Evolutionary conservation across 2,797 vertebrate genomes (phyloP), one percentile per base, ranked within the genome.

Genomic region (Zenarchopterus dispar): DNA sequence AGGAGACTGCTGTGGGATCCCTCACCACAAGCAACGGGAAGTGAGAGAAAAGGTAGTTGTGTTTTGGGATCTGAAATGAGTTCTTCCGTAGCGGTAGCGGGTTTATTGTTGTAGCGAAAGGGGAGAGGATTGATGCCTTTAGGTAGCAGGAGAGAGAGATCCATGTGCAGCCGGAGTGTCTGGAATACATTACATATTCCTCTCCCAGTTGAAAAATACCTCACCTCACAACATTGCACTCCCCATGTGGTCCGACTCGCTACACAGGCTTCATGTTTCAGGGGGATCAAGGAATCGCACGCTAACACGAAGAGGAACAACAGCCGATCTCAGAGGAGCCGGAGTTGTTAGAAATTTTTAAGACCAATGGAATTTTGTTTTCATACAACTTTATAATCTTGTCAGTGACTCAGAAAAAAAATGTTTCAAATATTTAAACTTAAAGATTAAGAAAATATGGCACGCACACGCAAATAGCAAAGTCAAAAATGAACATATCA

Each of bases 21-120:
- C 16, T 80, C 67, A 70, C 47, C 43, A 53, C 56, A 60, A 59
- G 52, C 67, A 62, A 56, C 77, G 82, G 85, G 78, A 87, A 82
- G 73, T 24, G 5, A 59, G 70, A 63, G 68, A 58, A 73, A 76
- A 78, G 63, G 63, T 78, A 70, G 70, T 79, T 84, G 75, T 84
- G 77, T 88, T 91, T 84, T 48, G 58, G 56, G 62, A 65, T 77
- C 80, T 77, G 84, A 87, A 83, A 84, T 59, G 60, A 82, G 67
- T 72, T 85, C 82, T 89, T 86, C 84, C 86, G 89, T 74, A 81
- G 84, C 69, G 80, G 84, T 82, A 77, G 79, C 52, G 57, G 45
- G 89, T 92, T 93, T 93, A 91, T 93, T 93, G 89, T 93, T 92
- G 53, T 84, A 88, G 85, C 47, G 89, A 93, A 92, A 91, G 78